Evolutionary conservation across 2,888 invertebrate species (phyloP).

Genomic region (Nasonovia ribisnigri): DNA sequence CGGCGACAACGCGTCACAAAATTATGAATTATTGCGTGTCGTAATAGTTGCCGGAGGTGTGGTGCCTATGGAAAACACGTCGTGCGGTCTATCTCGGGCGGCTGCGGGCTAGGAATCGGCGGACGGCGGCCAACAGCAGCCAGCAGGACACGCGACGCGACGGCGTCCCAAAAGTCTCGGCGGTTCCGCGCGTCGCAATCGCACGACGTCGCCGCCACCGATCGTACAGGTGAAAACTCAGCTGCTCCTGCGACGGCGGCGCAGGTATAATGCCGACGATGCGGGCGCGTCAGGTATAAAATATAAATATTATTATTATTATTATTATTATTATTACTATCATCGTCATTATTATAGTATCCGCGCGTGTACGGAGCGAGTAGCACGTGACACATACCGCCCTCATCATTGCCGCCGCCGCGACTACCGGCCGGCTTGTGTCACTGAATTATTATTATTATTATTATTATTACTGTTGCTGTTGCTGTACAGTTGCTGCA

Average conservation of each 20-base stretch:
- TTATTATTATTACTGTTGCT: background rate
- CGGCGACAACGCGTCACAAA: no score
- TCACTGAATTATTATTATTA: constrained; percentile 25
- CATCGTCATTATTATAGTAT: background rate
- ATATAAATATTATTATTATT: constrained; percentile 26
- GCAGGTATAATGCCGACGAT: constrained; percentile 19
- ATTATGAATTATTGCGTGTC: background rate
- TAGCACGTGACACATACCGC: constrained; percentile 62
- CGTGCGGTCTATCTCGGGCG: background rate
- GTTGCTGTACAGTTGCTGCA: no score
- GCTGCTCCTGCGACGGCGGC: constrained; percentile 39
- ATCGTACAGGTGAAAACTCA: constrained; percentile 59
- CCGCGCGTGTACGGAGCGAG: background rate
- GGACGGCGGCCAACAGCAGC: background rate
- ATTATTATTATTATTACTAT: background rate
- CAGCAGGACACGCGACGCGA: background rate
- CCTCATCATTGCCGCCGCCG: constrained; percentile 21
- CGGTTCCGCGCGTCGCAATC: background rate
- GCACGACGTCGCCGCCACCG: background rate
- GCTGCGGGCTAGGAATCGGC: background rate
- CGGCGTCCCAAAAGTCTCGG: constrained; percentile 25
- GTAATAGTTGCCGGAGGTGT: constrained; percentile 6
- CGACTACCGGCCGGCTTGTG: background rate
- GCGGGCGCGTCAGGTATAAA: constrained; percentile 53
- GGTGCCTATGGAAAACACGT: background rate